Conservation (phyloP, 1,140 invertebrate genomes). For the Steinernema feltiae region DNA sequence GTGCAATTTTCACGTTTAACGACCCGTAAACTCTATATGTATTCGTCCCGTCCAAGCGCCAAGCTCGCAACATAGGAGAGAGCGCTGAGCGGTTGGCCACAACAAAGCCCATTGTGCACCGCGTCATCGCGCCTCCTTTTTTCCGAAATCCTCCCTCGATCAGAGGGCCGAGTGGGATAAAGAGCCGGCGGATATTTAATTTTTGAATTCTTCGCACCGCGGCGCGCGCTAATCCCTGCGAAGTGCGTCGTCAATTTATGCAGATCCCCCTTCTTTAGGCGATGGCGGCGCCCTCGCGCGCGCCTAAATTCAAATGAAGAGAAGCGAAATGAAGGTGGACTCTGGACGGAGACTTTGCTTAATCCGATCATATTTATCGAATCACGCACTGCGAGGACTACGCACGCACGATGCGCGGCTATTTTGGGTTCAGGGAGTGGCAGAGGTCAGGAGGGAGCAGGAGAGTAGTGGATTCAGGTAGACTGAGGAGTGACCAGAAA, state of each 20-base stretch:
- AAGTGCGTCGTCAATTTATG: neutral
- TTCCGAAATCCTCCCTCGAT: no score
- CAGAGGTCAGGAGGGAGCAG: no score
- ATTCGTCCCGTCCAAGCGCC: no score
- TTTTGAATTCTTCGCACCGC: conserved; percentile 1
- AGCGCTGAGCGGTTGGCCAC: no score
- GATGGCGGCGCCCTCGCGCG: neutral
- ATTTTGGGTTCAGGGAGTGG: neutral
- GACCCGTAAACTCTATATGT: no score
- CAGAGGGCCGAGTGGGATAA: no score
- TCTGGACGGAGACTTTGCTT: neutral
- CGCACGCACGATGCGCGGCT: neutral
- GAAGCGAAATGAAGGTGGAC: neutral
- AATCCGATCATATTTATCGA: conserved; percentile 2
- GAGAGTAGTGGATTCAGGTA: no score
- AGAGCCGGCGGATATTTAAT: conserved; percentile 11
- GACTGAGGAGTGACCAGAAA: no score
- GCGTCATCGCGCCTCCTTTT: no score
- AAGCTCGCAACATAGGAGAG: no score
- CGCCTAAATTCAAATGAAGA: conserved; percentile 9
- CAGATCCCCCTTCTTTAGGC: neutral
- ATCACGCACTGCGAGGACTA: neutral
- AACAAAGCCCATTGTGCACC: no score
- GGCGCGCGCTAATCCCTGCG: neutral
- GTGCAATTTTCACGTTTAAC: no score